Evolutionary conservation across 2,888 invertebrate species (phyloP).

Genomic region (Drosophila diplacantha): DNA sequence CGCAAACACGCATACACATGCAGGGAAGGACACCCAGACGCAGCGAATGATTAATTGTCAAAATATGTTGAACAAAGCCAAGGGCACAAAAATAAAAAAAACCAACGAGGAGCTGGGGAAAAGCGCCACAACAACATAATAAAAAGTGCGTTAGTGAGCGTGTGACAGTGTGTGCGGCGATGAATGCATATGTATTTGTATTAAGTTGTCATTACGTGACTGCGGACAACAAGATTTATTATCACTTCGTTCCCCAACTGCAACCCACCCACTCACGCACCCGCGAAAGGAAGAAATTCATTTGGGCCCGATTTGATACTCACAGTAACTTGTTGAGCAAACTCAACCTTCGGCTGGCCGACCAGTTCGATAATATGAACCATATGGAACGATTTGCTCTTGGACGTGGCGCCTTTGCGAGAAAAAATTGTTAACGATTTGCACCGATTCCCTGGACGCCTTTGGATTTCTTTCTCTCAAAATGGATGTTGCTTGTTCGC

Average conservation of each 20-base stretch:
- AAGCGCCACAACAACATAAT: slow-evolving; percentile 60
- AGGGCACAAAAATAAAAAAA: slow-evolving; percentile 21
- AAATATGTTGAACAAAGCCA: slow-evolving; percentile 66
- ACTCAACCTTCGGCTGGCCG: slow-evolving; percentile 88
- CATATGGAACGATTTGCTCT: slow-evolving; percentile 83
- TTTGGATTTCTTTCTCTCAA: slow-evolving; percentile 26
- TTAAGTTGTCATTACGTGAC: slow-evolving; percentile 77
- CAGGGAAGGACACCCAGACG: slow-evolving; percentile 19
- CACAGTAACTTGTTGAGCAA: slow-evolving; percentile 86
- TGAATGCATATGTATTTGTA: slow-evolving; percentile 67
- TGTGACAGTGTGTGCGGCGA: slow-evolving; percentile 39
- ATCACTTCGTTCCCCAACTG: slow-evolving; percentile 46
- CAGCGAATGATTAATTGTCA: slow-evolving; percentile 69
- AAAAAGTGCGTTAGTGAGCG: slow-evolving; percentile 57
- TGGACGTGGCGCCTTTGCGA: slow-evolving; percentile 68
- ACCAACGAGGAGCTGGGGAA: background rate
- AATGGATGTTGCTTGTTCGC: slow-evolving; percentile 17
- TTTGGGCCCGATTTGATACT: slow-evolving; percentile 78
- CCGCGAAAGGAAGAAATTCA: slow-evolving; percentile 44
- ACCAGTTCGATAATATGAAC: slow-evolving; percentile 89
- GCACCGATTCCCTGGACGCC: slow-evolving; percentile 32
- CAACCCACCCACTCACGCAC: background rate
- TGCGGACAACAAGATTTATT: slow-evolving; percentile 74
- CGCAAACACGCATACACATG: slow-evolving; percentile 26
- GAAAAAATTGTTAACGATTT: slow-evolving; percentile 50